Percentiles rank a stretch among this genome's conserved stretches.
Evolutionary conservation across 2,797 vertebrate genomes (phyloP).

Genomic region (Sphaeramia orbicularis): DNA sequence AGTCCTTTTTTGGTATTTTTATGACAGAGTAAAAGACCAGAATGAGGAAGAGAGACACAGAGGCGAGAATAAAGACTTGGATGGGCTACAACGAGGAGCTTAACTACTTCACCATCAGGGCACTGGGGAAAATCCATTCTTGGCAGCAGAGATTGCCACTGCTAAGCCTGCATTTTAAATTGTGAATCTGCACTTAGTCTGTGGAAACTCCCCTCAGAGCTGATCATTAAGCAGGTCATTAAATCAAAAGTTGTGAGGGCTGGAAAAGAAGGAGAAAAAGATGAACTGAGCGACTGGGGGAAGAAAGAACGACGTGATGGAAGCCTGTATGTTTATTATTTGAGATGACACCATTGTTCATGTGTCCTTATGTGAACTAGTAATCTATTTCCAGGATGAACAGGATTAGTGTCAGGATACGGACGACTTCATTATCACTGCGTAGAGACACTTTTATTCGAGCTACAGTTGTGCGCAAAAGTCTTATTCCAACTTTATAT

Average conservation of each 20-base stretch:
- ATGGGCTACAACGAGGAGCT: constrained; percentile 86
- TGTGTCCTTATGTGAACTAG: constrained; percentile 82
- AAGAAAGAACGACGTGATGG: constrained; percentile 70
- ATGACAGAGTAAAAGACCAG: constrained; percentile 41
- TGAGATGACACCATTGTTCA: constrained; percentile 84
- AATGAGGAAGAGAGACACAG: constrained; percentile 47
- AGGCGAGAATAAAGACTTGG: constrained; percentile 75
- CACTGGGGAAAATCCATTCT: constrained; percentile 93
- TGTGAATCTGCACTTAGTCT: constrained; percentile 91
- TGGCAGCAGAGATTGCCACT: constrained; percentile 90
- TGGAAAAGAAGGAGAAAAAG: constrained; percentile 45
- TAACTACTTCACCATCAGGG: constrained; percentile 91
- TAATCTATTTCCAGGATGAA: constrained; percentile 79
- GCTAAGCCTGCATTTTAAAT: constrained; percentile 95
- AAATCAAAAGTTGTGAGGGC: constrained; percentile 92
- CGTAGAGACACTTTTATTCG: no score
- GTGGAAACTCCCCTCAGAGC: constrained; percentile 91
- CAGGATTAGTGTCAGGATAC: constrained; percentile 72
- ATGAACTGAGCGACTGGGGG: constrained; percentile 69
- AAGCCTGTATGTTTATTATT: constrained; percentile 84
- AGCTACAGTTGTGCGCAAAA: no score
- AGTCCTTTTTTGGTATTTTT: constrained; percentile 48
- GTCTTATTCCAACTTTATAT: no score
- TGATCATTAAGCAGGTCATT: constrained; percentile 91
- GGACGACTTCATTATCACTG: no score